Evolutionary conservation across 2,113 vertebrate genomes (phyloP), one percentile per base, ranked within the genome.

Genomic region (Barbus barbus): DNA sequence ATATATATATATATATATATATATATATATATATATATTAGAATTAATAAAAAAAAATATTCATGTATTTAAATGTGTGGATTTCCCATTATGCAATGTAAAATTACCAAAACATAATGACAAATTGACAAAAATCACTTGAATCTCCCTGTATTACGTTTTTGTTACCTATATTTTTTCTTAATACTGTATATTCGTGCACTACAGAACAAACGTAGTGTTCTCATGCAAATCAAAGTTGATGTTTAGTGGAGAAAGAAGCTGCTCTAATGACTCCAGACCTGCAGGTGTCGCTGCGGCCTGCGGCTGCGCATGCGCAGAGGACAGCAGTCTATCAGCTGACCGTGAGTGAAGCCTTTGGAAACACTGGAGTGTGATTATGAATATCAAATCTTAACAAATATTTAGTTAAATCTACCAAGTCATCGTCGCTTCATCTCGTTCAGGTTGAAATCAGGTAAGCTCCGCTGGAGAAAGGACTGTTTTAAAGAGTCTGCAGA

Each of bases 241-340:
- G 51, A 8, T 22, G 2, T 53, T 2, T n/a, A 41, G 38, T 7
- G 51, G 16, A 60, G 33, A 65, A 65, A 65, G 61, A 20, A 38
- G 20, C 65, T n/a, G 31, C 4, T 2, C 20, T 11, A 11, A 3
- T 41, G 8, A 4, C 13, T 26, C 16, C 58, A 65, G 26, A 6
- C 0, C 60, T 2, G 8, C 33, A 8, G 28, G 24, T 36, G 60
- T 69, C 83, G 61, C 83, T 84, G 83, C 58, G 3, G 46, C 8
- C 18, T 3, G 8, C 11, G 4, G 5, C 22, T 48, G 28, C 53
- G 76, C 78, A 73, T 61, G 77, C 83, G 14, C 92, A 89, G 85
- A 90, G 91, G 86, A 86, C 82, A 78, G 51, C 22, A 51, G 65
- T 48, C 53, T 85, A 87, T 95, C 93, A 95, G 90, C 93, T 95